Conservation (phyloP, 1,140 invertebrate genomes). For the Sinonovacula constricta region DNA sequence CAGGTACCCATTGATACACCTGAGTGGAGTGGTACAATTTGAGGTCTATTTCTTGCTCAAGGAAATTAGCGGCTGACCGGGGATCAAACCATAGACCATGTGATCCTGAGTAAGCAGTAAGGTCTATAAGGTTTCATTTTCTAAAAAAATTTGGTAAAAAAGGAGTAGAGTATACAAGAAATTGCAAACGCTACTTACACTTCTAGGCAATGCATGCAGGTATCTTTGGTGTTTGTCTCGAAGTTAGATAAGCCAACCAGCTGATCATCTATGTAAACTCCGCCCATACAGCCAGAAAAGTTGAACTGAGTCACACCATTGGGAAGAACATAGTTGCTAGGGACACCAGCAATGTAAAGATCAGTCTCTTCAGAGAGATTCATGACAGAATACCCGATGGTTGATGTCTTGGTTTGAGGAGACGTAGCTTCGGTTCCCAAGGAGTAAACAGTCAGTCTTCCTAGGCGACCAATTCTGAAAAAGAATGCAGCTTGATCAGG, state of each 20-base stretch:
- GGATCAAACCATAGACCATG: too few relatives aligned
- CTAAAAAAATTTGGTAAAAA: too few relatives aligned
- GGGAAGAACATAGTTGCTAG: slow-evolving; percentile 41
- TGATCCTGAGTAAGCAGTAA: too few relatives aligned
- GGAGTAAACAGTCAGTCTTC: slow-evolving; percentile 80
- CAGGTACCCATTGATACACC: too few relatives aligned
- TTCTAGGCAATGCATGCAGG: slow-evolving; percentile 83
- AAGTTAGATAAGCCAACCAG: slow-evolving; percentile 95
- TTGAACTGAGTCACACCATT: slow-evolving; percentile 69
- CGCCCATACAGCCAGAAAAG: slow-evolving; percentile 86
- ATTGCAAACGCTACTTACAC: slow-evolving; percentile 63
- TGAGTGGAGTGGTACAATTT: too few relatives aligned
- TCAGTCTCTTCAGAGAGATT: slow-evolving; percentile 77
- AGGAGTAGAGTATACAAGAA: too few relatives aligned
- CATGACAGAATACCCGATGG: slow-evolving; percentile 80
- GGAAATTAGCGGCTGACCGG: too few relatives aligned
- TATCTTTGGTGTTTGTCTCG: slow-evolving; percentile 75
- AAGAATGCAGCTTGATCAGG: neutral
- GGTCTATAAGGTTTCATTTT: too few relatives aligned
- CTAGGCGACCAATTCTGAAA: slow-evolving; percentile 81
- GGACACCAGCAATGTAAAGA: slow-evolving; percentile 63
- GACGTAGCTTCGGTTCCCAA: slow-evolving; percentile 1
- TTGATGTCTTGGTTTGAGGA: slow-evolving; percentile 72
- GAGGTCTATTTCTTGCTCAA: too few relatives aligned
- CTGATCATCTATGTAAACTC: slow-evolving; percentile 87